Base-by-base conservation (phyloP, 2,113 vertebrate genomes). In the Hypomesus transpacificus region DNA sequence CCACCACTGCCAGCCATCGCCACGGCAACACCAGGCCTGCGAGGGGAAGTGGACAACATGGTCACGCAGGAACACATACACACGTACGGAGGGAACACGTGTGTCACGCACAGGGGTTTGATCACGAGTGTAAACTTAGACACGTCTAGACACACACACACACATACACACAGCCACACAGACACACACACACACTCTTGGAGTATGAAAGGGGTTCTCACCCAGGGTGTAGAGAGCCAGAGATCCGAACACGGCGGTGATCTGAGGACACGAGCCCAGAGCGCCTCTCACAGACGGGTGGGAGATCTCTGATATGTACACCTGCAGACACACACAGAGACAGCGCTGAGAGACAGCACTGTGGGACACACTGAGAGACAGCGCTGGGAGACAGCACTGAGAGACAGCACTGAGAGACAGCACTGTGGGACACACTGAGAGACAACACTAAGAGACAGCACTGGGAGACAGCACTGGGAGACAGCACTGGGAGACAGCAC, bases 241-340 rank as follows among this genome's bases (percentile, higher is more conserved):
- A 16, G 95, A 87, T 14, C 97, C 97, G 60, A 94, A 92, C 75
- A 99, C 97, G 0, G 94, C 93, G 80, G 95, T 97, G 79, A 97
- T 86, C 91, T 99, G 97, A 56, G 97, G 96, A 3, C 94, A 95
- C 14, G 95, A 93, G 0, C 97, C 97, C 86, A 98, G 73, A 0
- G 86, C 80, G 4, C 97, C 96, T n/a, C 97, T 89, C 14, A 97
- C 89, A 2, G 81, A 70, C 0, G 93, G 91, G 69, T 95, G 93
- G 17, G 95, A 96, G 59, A 99, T 94, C 89, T 99, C 96, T 0
- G 97, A 98, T 76, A 99, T 95, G 69, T 98, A 98, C 17, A 99
- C 94, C 97, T 98, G 90, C 0, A 66, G 1, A 72, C 69, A 63
- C 34, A 76, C 73, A 73, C 63, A 69, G 39, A 68, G 9, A 57